Conservation (phyloP, 2,797 vertebrate genomes). For the Pangasius macronema region DNA sequence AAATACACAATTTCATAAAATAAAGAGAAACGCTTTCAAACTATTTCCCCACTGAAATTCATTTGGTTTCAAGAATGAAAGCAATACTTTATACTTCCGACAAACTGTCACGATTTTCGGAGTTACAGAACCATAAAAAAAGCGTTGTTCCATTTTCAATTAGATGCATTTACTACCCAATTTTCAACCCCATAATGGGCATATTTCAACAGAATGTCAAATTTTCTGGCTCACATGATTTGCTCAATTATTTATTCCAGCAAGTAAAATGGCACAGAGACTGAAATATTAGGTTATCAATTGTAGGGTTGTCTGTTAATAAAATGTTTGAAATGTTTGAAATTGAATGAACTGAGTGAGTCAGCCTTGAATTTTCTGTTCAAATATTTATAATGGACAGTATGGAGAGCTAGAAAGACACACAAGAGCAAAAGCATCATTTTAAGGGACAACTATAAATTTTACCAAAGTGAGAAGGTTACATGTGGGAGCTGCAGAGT, state of each 20-base stretch:
- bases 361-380: slow-evolving; percentile 41
- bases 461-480: slow-evolving; percentile 22
- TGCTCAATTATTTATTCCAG: slow-evolving; percentile 45
- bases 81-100: slow-evolving; percentile 21
- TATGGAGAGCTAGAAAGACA: slow-evolving; percentile 9
- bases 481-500: slow-evolving; percentile 34
- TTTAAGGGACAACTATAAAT: slow-evolving; percentile 21
- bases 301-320: slow-evolving; percentile 45
- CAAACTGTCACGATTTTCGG: slow-evolving; percentile 1
- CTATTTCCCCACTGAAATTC: slow-evolving; percentile 28
- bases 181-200: slow-evolving; percentile 36
- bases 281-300: background rate
- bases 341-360: background rate
- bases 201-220: slow-evolving; percentile 45
- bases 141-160: slow-evolving; percentile 36
- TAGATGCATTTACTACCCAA: slow-evolving; percentile 36
- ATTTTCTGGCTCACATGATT: slow-evolving; percentile 38
- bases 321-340: slow-evolving; percentile 20
- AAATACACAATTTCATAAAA: slow-evolving; percentile 65
- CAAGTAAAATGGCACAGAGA: slow-evolving; percentile 44
- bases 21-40: slow-evolving; percentile 71
- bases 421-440: slow-evolving; percentile 4
- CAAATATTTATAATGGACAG: slow-evolving; percentile 51
- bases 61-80: slow-evolving; percentile 10
- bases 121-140: slow-evolving; percentile 16